Conservation (phyloP, 2,888 invertebrate species). For the Anoncus sp. region DNA sequence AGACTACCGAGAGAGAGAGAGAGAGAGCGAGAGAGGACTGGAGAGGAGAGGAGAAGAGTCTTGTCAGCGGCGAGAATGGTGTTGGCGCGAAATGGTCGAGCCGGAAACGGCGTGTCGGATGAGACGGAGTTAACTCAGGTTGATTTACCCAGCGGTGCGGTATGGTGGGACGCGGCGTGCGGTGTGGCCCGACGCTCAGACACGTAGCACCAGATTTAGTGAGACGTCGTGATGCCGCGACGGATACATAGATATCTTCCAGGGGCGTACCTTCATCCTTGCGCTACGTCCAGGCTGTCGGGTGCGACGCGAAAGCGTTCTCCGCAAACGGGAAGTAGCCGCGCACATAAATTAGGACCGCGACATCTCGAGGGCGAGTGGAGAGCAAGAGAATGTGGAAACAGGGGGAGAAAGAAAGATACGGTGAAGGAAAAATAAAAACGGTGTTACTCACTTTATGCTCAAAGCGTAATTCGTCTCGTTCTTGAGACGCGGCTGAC, state of each 20-base stretch:
- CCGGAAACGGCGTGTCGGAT: constrained; percentile 80
- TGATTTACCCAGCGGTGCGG: constrained; percentile 78
- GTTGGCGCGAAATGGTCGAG: constrained; percentile 65
- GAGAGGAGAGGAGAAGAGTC: constrained; percentile 55
- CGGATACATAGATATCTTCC: constrained; percentile 82
- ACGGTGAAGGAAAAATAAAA: constrained; percentile 60
- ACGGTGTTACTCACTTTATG: constrained; percentile 88
- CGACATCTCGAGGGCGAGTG: constrained; percentile 74
- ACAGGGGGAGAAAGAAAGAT: constrained; percentile 25
- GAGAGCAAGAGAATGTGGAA: constrained; percentile 51
- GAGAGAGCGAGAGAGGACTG: constrained; percentile 55
- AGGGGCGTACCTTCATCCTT: constrained; percentile 77
- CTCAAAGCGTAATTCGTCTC: constrained; percentile 93
- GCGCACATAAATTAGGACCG: constrained; percentile 79
- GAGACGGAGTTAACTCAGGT: constrained; percentile 81
- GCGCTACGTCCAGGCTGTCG: constrained; percentile 74
- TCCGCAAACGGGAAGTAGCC: constrained; percentile 78
- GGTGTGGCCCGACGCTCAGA: constrained; percentile 73
- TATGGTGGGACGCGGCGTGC: constrained; percentile 59
- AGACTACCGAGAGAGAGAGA: background rate
- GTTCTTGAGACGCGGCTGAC: constrained; percentile 85
- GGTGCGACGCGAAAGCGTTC: constrained; percentile 72
- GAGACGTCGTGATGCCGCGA: constrained; percentile 81
- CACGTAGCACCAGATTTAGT: constrained; percentile 82
- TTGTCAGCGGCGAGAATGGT: constrained; percentile 72